Conservation (phyloP, 2,888 invertebrate species). For the Drosophila anceps region DNA sequence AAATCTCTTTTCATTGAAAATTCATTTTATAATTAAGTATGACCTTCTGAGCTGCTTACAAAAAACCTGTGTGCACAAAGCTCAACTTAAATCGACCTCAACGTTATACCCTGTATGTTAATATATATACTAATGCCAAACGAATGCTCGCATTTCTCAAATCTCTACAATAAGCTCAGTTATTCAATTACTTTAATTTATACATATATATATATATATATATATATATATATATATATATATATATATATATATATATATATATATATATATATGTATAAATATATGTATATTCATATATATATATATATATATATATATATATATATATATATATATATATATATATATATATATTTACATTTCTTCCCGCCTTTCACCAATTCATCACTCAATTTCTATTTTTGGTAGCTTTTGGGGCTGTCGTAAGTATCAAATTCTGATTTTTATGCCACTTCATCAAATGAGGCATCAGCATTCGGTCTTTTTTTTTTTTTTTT, state of each 20-base stretch:
- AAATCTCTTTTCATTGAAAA: neutral
- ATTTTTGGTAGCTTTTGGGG: constrained; percentile 36
- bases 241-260: neutral
- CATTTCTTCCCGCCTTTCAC: neutral
- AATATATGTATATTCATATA: neutral
- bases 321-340: neutral
- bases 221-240: neutral
- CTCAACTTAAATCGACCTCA: neutral
- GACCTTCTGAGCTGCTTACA: neutral
- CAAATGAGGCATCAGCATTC: constrained; percentile 54
- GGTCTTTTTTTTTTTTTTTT: constrained; percentile 1
- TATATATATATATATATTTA: neutral
- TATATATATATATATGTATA: neutral
- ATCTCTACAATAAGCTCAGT: neutral
- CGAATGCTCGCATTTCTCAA: neutral
- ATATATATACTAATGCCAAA: neutral
- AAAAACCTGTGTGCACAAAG: neutral
- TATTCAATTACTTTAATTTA: constrained; percentile 1
- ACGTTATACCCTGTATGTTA: neutral
- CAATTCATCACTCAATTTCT: constrained; percentile 42
- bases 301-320: neutral
- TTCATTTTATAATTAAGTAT: neutral
- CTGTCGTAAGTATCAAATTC: constrained; percentile 31
- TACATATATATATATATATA: neutral
- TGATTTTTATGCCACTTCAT: constrained; percentile 58